Evolutionary conservation across 2,888 invertebrate species (phyloP).

Genomic region (Protula sp.): DNA sequence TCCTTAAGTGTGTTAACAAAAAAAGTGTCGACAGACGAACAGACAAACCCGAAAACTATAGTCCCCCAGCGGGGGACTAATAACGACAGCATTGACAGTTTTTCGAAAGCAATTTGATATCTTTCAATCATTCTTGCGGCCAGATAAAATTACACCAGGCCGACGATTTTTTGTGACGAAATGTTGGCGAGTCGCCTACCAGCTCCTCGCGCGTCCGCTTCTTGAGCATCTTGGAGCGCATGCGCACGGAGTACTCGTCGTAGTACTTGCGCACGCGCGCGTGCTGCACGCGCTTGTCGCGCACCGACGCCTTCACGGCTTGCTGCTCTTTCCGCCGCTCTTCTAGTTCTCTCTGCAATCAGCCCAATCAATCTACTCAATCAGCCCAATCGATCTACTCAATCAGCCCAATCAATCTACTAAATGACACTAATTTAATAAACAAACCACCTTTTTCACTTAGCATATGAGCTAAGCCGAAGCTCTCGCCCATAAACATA

Average conservation of each 20-base stretch:
- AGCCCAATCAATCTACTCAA: background rate
- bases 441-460: background rate
- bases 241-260: conserved; percentile 48
- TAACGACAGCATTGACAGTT: too few species aligned
- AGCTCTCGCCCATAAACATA: too few species aligned
- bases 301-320: conserved; percentile 36
- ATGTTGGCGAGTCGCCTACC: too few species aligned
- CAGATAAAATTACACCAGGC: too few species aligned
- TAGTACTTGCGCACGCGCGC: conserved; percentile 48
- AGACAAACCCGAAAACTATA: too few species aligned
- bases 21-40: too few species aligned
- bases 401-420: background rate
- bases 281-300: conserved; percentile 48
- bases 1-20: too few species aligned
- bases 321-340: conserved; percentile 37
- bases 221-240: conserved; percentile 48
- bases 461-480: too few species aligned
- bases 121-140: too few species aligned
- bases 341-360: conserved; percentile 42
- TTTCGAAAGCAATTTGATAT: too few species aligned
- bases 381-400: background rate
- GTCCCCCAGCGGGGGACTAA: too few species aligned
- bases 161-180: too few species aligned
- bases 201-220: conserved; percentile 49
- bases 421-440: background rate